Percentiles rank a stretch among this genome's conserved stretches.
Conservation (phyloP, 2,113 vertebrate species). For the Deroptyus accipitrinus region DNA sequence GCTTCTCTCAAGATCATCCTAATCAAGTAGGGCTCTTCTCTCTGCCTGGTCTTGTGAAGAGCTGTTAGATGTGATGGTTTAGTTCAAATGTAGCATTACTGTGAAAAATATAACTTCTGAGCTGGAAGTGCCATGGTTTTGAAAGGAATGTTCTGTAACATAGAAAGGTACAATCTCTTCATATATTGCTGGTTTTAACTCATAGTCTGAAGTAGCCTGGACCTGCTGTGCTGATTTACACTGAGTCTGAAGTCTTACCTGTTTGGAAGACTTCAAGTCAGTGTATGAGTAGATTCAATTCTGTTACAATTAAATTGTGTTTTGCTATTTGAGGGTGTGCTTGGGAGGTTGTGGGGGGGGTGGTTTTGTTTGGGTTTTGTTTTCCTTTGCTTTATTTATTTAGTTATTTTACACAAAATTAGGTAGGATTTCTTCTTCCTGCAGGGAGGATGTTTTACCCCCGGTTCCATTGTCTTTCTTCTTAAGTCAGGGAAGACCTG, state of each 20-base stretch:
- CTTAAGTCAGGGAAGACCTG: neutral
- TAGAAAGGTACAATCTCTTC: neutral
- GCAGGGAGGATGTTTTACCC: accelerated
- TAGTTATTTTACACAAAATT: neutral
- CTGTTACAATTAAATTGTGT: neutral
- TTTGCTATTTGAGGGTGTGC: neutral
- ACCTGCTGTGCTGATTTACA: neutral
- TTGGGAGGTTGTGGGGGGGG: neutral
- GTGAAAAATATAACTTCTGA: neutral
- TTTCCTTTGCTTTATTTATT: neutral
- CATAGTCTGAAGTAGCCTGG: neutral
- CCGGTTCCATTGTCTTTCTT: accelerated
- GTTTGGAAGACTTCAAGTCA: neutral
- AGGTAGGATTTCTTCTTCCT: neutral
- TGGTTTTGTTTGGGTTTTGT: neutral
- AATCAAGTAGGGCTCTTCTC: neutral
- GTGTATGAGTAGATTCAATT: neutral
- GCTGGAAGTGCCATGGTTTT: neutral
- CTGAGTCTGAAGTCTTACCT: accelerated
- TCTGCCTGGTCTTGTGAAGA: neutral
- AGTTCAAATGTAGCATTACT: neutral
- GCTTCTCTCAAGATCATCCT: neutral
- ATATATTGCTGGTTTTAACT: neutral
- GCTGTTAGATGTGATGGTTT: neutral
- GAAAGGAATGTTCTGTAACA: neutral